phyloP scores from a whole-genome alignment of 2,113 vertebrate species.

The Prionailurus viverrinus region DNA sequence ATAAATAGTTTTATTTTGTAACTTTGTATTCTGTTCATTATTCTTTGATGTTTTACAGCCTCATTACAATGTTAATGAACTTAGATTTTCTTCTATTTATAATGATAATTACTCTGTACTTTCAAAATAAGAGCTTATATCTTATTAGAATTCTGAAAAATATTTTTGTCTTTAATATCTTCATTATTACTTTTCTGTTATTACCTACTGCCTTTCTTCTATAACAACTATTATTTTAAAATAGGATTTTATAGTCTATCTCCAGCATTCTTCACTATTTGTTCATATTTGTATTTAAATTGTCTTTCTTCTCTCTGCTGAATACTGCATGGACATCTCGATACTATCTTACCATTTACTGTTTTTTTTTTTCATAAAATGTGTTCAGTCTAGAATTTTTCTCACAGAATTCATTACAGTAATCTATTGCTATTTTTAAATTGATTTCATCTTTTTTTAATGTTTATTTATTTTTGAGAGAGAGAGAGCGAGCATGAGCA shows the following conservation, averaged over 20 bases:
- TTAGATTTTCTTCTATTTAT: background rate
- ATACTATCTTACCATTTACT: background rate
- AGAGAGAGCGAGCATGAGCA: too few relatives aligned
- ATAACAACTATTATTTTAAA: background rate
- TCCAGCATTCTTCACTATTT: background rate
- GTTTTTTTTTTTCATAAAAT: background rate
- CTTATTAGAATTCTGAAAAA: background rate
- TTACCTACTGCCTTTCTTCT: background rate
- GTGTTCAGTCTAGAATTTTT: background rate
- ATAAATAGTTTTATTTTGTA: background rate
- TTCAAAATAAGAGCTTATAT: background rate
- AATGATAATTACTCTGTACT: background rate
- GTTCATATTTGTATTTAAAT: background rate
- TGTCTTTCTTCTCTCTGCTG: background rate
- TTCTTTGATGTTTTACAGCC: background rate
- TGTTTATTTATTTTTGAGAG: too few relatives aligned
- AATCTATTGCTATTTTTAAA: background rate
- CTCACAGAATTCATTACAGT: background rate
- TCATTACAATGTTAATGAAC: background rate
- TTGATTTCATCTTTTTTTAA: too few relatives aligned
- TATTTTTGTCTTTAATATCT: background rate
- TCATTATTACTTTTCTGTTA: background rate
- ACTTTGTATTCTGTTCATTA: background rate
- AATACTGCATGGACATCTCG: background rate
- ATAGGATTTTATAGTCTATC: background rate